Conservation (phyloP, 2,797 vertebrate genomes). For the Pseudotriccus pelzelni region DNA sequence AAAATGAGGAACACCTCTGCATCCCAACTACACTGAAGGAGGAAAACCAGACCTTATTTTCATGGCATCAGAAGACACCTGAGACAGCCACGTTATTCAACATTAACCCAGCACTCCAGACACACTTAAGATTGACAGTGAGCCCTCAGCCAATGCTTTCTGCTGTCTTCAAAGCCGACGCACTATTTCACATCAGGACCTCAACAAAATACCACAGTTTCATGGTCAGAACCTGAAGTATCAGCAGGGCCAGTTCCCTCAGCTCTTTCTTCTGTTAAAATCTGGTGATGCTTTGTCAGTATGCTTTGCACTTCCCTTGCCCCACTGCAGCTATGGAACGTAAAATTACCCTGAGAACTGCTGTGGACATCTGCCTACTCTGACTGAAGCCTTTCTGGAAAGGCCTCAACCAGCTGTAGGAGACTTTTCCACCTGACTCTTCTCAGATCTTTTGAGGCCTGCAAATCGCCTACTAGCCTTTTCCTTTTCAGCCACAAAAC, state of each 20-base stretch:
- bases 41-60: background rate
- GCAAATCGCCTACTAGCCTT: background rate
- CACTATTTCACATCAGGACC: background rate
- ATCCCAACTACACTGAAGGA: background rate
- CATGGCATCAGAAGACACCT: background rate
- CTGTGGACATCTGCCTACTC: background rate
- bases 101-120: background rate
- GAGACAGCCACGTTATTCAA: background rate
- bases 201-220: background rate
- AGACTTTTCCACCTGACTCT: background rate
- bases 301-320: background rate
- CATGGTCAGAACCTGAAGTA: background rate
- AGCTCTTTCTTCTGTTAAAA: background rate
- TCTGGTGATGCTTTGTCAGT: background rate
- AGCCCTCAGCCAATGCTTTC: background rate
- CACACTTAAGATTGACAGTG: background rate
- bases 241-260: background rate
- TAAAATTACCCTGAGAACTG: background rate
- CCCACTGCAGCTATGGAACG: background rate
- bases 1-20: background rate
- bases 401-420: background rate
- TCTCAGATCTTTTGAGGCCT: background rate
- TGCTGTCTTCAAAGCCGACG: background rate
- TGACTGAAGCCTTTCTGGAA: background rate
- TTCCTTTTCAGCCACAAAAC: background rate